Evolutionary conservation across 2,113 vertebrate genomes (phyloP), one percentile per base, ranked within the genome.

Genomic region (Motacilla alba): DNA sequence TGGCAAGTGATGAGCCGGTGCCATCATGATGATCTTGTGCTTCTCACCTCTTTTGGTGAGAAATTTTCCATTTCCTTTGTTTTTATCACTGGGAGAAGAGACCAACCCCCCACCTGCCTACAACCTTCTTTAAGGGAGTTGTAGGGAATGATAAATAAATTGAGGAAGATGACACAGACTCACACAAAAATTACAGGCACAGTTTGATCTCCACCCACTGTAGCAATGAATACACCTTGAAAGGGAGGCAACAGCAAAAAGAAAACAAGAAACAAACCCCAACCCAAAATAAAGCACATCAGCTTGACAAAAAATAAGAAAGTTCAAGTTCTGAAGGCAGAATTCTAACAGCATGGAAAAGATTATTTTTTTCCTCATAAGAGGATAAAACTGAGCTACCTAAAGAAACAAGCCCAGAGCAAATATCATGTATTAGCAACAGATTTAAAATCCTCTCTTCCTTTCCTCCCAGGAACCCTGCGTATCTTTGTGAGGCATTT

Each of bases 61-160:
- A 52, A 46, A 39, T 37, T 58, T 64, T 80, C 10, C 4, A 6
- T 74, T 89, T 89, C 2, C 13, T 67, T 33, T 52, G 37, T 3
- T 66, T 22, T 66, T 58, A 35, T 44, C 15, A 37, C 8, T 21
- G 23, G 27, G 27, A 74, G 19, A 66, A 81, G 37, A 59, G 28
- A 81, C 33, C 0, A 0, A 33, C 2, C 7, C 7, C 33, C 12
- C 6, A 59, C 13, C 22, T 50, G 37, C 33, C 23, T 52, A 28
- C 10, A 33, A 23, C 7, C 8, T 46, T 19, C 15, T 67, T 15
- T 33, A 9, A 8, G 10, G 27, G 28, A 59, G 10, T 8, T 30
- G 19, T 10, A 30, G 2, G 11, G 8, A 52, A 21, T 28, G 10
- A 59, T 33, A 31, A 66, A 67, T 44, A 50, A n/a, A 4, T 7